These are phyloP conservation scores for Condylostylus longicornis DNA, from an alignment of 1,140 invertebrate genomes.

Conservation along the genomic window DNA sequence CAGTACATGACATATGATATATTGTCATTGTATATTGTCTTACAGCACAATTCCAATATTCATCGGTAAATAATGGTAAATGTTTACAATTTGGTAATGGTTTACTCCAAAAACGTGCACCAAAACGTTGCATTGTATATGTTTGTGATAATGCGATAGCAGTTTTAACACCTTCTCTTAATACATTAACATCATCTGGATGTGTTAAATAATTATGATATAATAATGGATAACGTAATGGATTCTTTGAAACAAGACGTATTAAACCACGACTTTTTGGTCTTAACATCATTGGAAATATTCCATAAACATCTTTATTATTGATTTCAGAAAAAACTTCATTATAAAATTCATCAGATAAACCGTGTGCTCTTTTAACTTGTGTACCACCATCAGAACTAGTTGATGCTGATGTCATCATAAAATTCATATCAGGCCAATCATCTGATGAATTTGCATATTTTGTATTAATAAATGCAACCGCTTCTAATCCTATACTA, in stretches of 20 bases:
- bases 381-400: slow-evolving; percentile 50
- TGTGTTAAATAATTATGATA: slow-evolving; percentile 81
- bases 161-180: slow-evolving; percentile 73
- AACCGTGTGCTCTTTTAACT: slow-evolving; percentile 59
- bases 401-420: slow-evolving; percentile 62
- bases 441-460: slow-evolving; percentile 68
- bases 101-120: slow-evolving; percentile 53
- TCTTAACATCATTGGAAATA: slow-evolving; percentile 74
- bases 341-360: slow-evolving; percentile 64
- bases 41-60: slow-evolving; percentile 68
- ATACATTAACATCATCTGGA: slow-evolving; percentile 58
- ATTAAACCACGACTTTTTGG: slow-evolving; percentile 72
- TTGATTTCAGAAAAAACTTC: slow-evolving; percentile 53
- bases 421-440: slow-evolving; percentile 84
- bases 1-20: slow-evolving; percentile 69
- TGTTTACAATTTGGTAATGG: slow-evolving; percentile 66
- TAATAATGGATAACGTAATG: slow-evolving; percentile 68
- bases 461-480: slow-evolving; percentile 73
- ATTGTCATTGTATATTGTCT: slow-evolving; percentile 74
- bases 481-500: slow-evolving; percentile 65
- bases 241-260: slow-evolving; percentile 59
- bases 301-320: slow-evolving; percentile 56
- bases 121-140: slow-evolving; percentile 53
- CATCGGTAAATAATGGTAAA: slow-evolving; percentile 55
- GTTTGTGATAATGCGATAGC: slow-evolving; percentile 64